These are phyloP conservation scores for Microtus montanus DNA, from an alignment of 2,113 vertebrate genomes.

Conservation along the genomic window DNA sequence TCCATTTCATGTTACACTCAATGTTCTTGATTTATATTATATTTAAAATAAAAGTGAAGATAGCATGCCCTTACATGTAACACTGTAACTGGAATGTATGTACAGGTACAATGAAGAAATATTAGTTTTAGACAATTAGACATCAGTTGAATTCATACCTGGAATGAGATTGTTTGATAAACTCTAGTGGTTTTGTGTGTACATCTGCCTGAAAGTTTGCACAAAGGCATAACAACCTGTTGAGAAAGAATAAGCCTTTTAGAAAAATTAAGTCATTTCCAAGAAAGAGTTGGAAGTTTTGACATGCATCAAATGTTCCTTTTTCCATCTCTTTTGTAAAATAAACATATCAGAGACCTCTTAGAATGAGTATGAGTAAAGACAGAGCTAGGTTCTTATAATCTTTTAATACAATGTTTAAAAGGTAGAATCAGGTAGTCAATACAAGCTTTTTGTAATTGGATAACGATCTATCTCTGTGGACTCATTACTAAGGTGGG, in stretches of 20 bases:
- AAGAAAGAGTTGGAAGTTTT: not conserved
- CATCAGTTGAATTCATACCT: not conserved
- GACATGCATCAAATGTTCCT: not conserved
- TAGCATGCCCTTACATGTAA: not conserved
- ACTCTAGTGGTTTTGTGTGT: not conserved
- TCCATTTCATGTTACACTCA: not conserved
- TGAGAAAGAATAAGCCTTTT: not conserved
- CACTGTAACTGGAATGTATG: not conserved
- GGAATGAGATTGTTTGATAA: not conserved
- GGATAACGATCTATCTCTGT: not conserved
- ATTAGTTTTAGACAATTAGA: not conserved
- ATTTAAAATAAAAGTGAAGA: constrained; percentile 2
- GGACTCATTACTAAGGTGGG: not conserved
- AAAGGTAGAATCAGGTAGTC: not conserved
- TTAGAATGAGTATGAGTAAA: not conserved
- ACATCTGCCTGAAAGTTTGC: not conserved
- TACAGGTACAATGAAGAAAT: not conserved
- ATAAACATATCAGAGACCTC: not conserved
- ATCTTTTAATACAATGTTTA: not conserved
- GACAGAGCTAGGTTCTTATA: not conserved
- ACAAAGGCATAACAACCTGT: not conserved
- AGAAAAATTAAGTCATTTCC: not conserved
- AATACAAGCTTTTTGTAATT: not conserved
- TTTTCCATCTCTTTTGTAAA: not conserved
- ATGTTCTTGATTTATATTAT: not conserved